Base-by-base conservation (phyloP, 2,113 vertebrate genomes). In the Megalops atlanticus region DNA sequence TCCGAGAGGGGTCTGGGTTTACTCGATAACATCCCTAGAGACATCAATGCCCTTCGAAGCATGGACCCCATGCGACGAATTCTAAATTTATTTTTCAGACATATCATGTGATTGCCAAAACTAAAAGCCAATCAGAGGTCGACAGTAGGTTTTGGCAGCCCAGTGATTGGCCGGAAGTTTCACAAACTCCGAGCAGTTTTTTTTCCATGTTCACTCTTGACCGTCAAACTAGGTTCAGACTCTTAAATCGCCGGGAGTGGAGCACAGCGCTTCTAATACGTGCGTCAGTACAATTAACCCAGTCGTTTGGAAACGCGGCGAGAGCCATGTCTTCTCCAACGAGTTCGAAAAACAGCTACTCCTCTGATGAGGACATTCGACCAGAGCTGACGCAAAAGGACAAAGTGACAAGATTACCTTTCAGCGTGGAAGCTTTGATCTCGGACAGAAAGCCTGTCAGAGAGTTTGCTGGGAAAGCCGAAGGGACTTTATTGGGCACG, bases 381-480 rank as follows among this genome's bases (percentile, higher is more conserved):
- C 77, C 72, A 52, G 83, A 58, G 31, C 27, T 31, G 21, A 58
- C 31, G 68, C 82, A 86, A 40, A 92, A 91, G 87, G 91, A 90
- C 80, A 95, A 94, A 85, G 93, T 95, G 89, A 94, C 95, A 49
- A 90, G 92, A 39, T 85, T 98, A 88, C 94, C 97, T 73, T 98
- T 98, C 91, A 98, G 97, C 89, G 96, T 99, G 88, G 96, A 98
- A 84, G 96, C 97, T 74, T 95, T 99, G 82, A 98, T 98, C 96
- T 94, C 95, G 69, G 95, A 97, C 93, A 94, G 93, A 84, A 95
- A 93, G 82, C 89, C 93, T 4, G 89, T 83, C 79, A 91, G 91
- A 79, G 93, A 93, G 77, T 45, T 84, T 74, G 87, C 89, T 74
- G 84, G 81, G 3, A 82, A 70, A 77, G 86, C 91, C 10, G 87